These are phyloP conservation scores for Fopius arisanus DNA, from an alignment of 1,140 invertebrate genomes.

Conservation along the genomic window DNA sequence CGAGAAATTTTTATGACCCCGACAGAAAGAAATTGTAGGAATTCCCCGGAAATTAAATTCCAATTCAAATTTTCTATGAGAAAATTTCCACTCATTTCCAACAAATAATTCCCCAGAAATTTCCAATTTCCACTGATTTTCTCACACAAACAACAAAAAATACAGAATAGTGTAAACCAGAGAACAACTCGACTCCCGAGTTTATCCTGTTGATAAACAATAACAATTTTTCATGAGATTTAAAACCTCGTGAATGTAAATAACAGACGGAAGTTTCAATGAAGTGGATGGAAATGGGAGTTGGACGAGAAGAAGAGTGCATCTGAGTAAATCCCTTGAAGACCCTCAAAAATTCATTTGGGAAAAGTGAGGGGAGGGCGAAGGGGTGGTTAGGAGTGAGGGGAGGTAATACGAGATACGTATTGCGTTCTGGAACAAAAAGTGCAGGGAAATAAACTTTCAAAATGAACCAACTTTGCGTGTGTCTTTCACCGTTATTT, in stretches of 20 bases:
- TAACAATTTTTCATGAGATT: neutral
- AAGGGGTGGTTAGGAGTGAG: no score
- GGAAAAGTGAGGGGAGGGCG: conserved; percentile 27
- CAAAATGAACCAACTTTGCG: conserved; percentile 57
- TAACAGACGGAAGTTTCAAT: neutral
- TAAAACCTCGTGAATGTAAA: neutral
- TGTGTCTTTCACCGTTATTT: conserved; percentile 51
- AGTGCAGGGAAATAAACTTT: conserved; percentile 45
- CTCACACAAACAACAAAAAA: no score
- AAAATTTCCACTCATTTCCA: no score
- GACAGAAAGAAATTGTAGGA: no score
- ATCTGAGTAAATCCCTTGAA: conserved; percentile 23
- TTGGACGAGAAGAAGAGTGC: conserved; percentile 14
- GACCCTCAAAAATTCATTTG: conserved; percentile 56
- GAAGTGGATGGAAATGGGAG: conserved; percentile 3
- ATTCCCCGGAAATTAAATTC: no score
- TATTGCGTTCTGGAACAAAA: conserved; percentile 31
- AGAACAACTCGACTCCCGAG: no score
- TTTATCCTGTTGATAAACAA: no score
- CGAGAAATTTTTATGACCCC: no score
- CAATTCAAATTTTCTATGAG: no score
- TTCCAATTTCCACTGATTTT: no score
- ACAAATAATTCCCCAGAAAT: no score
- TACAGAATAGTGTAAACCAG: no score
- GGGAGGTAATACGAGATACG: conserved; percentile 17